These are phyloP conservation scores for Chaetura pelagica DNA, from an alignment of 2,113 vertebrate species.

Conservation along the genomic window DNA sequence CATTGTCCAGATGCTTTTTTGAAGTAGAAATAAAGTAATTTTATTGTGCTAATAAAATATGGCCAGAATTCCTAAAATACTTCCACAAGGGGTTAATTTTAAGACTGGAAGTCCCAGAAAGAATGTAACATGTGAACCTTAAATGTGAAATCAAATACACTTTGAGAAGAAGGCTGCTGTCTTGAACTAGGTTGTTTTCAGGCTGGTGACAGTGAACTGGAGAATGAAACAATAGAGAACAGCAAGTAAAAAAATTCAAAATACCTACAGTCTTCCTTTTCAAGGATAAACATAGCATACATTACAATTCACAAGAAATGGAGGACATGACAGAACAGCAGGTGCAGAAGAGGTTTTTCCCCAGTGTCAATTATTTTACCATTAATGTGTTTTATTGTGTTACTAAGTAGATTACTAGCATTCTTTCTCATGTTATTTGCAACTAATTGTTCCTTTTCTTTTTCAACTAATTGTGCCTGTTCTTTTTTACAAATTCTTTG, in stretches of 20 bases:
- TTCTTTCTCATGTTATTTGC: neutral
- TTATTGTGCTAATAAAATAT: neutral
- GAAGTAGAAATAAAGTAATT: neutral
- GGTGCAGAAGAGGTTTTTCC: neutral
- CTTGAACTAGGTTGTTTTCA: neutral
- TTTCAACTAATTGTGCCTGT: neutral
- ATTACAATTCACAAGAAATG: neutral
- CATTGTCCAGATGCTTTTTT: rapidly evolving
- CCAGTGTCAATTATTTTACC: neutral
- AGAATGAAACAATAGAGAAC: neutral
- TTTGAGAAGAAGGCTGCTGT: neutral
- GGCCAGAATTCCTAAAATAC: neutral
- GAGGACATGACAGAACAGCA: neutral
- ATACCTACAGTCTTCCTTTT: neutral
- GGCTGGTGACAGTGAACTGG: neutral
- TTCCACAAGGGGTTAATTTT: neutral
- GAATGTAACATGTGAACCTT: neutral
- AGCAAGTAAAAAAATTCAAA: neutral
- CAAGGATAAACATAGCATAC: neutral
- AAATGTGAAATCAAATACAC: neutral
- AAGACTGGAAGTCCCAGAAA: neutral
- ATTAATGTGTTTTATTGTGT: neutral
- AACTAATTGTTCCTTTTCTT: neutral
- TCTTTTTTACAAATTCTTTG: neutral
- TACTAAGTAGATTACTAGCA: neutral